These are phyloP conservation scores for Meandrusa payeni DNA, from an alignment of 2,888 invertebrate genomes.

Conservation along the genomic window DNA sequence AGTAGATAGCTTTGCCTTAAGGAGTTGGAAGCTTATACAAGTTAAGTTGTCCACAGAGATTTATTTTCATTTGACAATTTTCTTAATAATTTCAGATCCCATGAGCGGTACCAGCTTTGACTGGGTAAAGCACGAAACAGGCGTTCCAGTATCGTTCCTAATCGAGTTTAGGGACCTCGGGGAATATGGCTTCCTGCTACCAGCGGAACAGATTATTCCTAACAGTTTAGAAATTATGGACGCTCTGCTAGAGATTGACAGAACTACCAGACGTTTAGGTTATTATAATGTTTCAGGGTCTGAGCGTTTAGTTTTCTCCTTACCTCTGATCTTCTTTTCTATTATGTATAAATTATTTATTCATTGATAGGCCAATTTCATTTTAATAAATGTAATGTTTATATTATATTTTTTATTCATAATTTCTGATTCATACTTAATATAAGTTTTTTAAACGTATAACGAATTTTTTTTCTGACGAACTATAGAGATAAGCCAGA, in stretches of 20 bases:
- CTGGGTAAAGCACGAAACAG: constrained; percentile 77
- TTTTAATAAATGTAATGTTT: too few relatives aligned
- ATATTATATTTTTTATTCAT: too few relatives aligned
- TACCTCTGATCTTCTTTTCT: constrained; percentile 31
- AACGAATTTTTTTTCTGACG: too few relatives aligned
- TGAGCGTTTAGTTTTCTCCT: constrained; percentile 31
- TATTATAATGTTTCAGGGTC: constrained; percentile 45
- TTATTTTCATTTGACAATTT: too few relatives aligned
- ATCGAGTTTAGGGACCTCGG: constrained; percentile 83
- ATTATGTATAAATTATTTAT: constrained; percentile 8
- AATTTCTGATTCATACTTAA: too few relatives aligned
- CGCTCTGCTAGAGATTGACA: constrained; percentile 68
- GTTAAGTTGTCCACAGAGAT: too few relatives aligned
- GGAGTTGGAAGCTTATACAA: too few relatives aligned
- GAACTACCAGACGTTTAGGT: constrained; percentile 48
- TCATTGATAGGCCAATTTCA: too few relatives aligned
- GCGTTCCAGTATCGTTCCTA: constrained; percentile 77
- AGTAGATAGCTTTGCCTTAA: too few relatives aligned
- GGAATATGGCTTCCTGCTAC: constrained; percentile 79
- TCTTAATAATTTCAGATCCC: constrained; percentile 57
- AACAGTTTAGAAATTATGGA: constrained; percentile 83
- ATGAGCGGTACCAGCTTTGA: constrained; percentile 79
- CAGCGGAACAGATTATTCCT: constrained; percentile 71
- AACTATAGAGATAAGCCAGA: too few relatives aligned
- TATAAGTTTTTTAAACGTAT: too few relatives aligned